Evolutionary conservation across 2,797 vertebrate genomes (phyloP), one percentile per base, ranked within the genome.

Genomic region (Sebastes paucispinis): DNA sequence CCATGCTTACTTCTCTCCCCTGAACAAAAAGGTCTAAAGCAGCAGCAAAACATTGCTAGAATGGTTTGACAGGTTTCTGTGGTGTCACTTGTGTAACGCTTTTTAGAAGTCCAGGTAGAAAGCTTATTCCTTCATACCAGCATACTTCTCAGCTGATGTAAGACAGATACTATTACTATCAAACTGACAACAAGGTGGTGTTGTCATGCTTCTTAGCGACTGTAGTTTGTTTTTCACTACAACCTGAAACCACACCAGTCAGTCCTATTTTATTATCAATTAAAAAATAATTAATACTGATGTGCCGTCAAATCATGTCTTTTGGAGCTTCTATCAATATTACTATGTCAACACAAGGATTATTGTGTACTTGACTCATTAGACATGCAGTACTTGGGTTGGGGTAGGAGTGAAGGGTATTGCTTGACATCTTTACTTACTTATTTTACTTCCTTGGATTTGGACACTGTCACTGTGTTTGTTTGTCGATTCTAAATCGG

Each of bases 121-220:
- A 4, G 8, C 24, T 5, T 39, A 57, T 6, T 34, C 47, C 29
- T 54, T 39, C 67, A 73, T 34, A 66, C 18, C 54, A 69, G 52
- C 68, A 65, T 27, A n/a, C 69, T 24, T 32, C 47, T 66, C 60
- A 64, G 59, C 25, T 66, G 20, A 75, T 58, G 14, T 39, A 29
- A 52, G 60, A 73, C 22, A 79, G 8, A 54, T 2, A 39, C 66
- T 62, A n/a, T 72, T 55, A 68, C 71, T 24, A 70, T 65, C 66
- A 77, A 75, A 75, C 66, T 73, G 66, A 81, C 54, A 80, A 58
- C 50, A 75, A 64, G 34, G 20, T 31, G 34, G 25, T 73, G 54
- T 57, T 29, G 69, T 71, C 66, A 65, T 52, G 43, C 22, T 24
- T 64, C 36, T 8, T 54, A 20, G 65, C 18, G 27, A 43, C 39